A percentile compares a stretch with the other conserved stretches of the same genome.
Evolutionary conservation across 2,113 vertebrate species (phyloP).

Genomic region (Arenaria interpres): DNA sequence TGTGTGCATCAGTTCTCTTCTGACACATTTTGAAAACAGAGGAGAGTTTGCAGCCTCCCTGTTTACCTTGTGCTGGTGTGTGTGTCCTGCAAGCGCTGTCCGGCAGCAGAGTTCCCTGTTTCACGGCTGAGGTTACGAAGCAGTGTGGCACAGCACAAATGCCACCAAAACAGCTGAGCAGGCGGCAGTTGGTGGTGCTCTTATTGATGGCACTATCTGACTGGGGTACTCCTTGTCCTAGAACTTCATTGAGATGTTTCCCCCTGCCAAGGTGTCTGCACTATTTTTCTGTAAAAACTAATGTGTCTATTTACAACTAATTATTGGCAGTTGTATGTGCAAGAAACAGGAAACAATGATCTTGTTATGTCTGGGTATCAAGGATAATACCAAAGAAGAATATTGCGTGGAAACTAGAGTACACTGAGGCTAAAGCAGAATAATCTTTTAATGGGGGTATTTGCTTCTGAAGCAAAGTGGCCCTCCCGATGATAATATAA

Average conservation of each 20-base stretch:
- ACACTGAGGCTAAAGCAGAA: background rate
- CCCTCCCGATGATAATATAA: background rate
- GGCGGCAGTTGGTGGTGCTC: background rate
- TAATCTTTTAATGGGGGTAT: background rate
- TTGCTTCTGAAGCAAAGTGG: background rate
- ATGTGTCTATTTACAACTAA: background rate
- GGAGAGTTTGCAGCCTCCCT: background rate
- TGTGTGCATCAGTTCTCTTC: background rate
- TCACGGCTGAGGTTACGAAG: background rate
- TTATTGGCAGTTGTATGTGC: background rate
- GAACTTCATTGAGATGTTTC: background rate
- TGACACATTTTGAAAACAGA: no score
- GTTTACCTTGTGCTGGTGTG: background rate
- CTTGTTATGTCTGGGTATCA: background rate
- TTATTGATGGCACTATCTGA: background rate
- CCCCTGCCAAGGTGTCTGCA: background rate
- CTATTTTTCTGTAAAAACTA: background rate
- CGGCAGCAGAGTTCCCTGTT: background rate
- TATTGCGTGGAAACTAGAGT: background rate
- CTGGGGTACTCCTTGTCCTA: background rate
- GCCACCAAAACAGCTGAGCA: background rate
- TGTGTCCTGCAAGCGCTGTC: no score
- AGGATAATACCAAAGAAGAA: background rate
- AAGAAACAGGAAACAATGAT: background rate
- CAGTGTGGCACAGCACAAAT: fast-evolving